Conservation (phyloP, 2,113 vertebrate species). For the Orycteropus afer region DNA sequence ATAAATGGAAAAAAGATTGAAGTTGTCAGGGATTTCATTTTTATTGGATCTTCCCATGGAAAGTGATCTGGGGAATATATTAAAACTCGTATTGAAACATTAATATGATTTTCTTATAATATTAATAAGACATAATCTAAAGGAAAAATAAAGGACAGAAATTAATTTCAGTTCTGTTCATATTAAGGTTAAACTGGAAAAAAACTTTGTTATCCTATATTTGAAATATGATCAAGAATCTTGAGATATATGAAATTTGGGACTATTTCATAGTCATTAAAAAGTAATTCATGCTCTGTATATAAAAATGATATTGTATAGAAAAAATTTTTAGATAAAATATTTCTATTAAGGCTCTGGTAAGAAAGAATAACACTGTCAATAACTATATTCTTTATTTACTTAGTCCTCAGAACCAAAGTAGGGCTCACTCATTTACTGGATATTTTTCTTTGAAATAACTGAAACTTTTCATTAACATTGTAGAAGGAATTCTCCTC, state of each 20-base stretch:
- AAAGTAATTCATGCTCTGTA: not conserved
- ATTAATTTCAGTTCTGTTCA: not conserved
- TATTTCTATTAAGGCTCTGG: not conserved
- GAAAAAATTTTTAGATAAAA: not conserved
- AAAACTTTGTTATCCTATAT: not conserved
- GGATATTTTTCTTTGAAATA: not conserved
- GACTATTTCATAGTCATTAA: not conserved
- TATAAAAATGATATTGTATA: not conserved
- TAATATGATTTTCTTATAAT: not conserved
- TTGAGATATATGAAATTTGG: not conserved
- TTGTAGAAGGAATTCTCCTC: not conserved
- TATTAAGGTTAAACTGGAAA: not conserved
- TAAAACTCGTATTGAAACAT: not conserved
- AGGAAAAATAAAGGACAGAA: not conserved
- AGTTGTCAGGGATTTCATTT: too few species aligned
- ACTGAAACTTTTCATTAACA: not conserved
- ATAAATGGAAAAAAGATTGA: too few species aligned
- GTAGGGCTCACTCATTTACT: not conserved
- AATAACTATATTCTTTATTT: not conserved
- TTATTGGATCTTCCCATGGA: not conserved
- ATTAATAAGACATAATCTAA: not conserved
- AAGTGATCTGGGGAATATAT: not conserved
- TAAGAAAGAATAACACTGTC: not conserved
- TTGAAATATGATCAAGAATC: not conserved
- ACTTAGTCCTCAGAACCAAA: not conserved